Evolutionary conservation across 2,797 vertebrate species (phyloP), one percentile per base, ranked within the genome.

Genomic region (Clarias platycephalus): DNA sequence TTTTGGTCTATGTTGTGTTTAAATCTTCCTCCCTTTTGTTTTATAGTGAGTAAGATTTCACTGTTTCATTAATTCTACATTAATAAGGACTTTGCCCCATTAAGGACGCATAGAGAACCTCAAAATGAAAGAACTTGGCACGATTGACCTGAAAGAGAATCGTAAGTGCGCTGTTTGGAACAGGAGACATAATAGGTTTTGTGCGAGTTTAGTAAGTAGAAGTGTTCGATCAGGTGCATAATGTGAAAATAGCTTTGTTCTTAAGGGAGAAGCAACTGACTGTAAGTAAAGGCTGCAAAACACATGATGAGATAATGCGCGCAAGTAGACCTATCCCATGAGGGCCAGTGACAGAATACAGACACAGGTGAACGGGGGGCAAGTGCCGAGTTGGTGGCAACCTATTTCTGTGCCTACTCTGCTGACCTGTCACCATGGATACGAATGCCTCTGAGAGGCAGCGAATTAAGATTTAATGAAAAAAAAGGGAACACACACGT

Each of bases 361-460:
- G 84, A 84, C 74, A 87, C 81, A 88, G 83, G 85, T 83, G 66
- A 84, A 80, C 74, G 60, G 66, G 72, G 44, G 74, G 67, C 66
- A 81, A 74, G 57, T 83, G 81, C 16, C 4, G 34, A 87, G 85
- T 84, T 86, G 75, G 78, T 62, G 18, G 63, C 67, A 86, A 87
- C 78, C 81, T 88, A 85, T 81, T 86, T 86, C 53, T 89, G 82
- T 91, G 72, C 85, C 81, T 83, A 64, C 77, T 83, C 78, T 37
- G 58, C 62, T 87, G 89, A 84, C 86, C 67, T 64, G 86, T 89
- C 68, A 74, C 80, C 86, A 88, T 91, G 86, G 88, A 86, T 84
- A 89, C 88, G 66, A 77, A 88, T 84, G 78, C 77, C 83, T 87
- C 44, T 86, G 66, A 87, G 88, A 84, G 80, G 85, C 55, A 18